Conservation (phyloP, 2,113 vertebrate genomes). For the Nesogale talazaci region DNA sequence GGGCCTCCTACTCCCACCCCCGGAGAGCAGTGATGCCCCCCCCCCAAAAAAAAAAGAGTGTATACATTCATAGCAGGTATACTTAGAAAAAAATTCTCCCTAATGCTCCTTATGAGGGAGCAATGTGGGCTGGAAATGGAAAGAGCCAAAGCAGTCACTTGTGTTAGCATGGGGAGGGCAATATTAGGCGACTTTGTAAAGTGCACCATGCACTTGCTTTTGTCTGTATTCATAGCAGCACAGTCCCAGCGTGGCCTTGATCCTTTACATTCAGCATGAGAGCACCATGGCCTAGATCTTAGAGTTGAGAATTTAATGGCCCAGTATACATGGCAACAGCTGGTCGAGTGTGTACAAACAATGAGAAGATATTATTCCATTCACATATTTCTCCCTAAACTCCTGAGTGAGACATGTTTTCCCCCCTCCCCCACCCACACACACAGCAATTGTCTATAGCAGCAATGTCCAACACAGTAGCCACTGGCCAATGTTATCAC, state of each 20-base stretch:
- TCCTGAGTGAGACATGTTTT: not conserved
- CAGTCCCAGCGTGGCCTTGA: not conserved
- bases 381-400: not conserved
- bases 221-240: not conserved
- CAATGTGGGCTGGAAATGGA: not conserved
- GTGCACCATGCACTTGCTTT: not conserved
- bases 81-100: not conserved
- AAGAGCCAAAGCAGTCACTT: not conserved
- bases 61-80: not conserved
- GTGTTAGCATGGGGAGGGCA: not conserved
- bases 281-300: not conserved
- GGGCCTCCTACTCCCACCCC: too few species aligned
- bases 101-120: not conserved
- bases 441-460: not conserved
- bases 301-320: conserved; percentile 35
- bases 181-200: not conserved
- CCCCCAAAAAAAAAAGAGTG: too few species aligned
- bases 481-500: not conserved
- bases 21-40: too few species aligned
- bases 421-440: too few species aligned
- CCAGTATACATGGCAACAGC: not conserved
- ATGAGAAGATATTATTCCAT: not conserved
- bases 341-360: not conserved
- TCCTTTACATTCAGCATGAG: not conserved
- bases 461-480: not conserved